Evolutionary conservation across 2,113 vertebrate genomes (phyloP).

Genomic region (Ia io): DNA sequence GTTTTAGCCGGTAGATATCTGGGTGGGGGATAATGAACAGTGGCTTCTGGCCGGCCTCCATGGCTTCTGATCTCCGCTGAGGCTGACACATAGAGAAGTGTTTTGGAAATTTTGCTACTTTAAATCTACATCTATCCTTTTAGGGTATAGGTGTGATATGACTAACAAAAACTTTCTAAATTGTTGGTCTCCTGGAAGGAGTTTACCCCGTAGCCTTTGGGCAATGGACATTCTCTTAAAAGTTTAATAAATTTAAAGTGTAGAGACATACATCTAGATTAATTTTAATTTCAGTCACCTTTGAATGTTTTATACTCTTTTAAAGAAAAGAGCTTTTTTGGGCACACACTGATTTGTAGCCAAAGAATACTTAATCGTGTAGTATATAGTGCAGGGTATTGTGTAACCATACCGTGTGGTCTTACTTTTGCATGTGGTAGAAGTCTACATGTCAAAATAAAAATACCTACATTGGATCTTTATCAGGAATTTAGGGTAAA

Average conservation of each 20-base stretch:
- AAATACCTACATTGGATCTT: background rate
- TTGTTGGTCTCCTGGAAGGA: background rate
- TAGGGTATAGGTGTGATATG: background rate
- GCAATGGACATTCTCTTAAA: background rate
- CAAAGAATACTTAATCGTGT: background rate
- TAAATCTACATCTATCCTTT: background rate
- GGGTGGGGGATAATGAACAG: background rate
- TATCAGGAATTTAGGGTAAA: background rate
- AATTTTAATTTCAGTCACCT: background rate
- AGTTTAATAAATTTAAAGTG: conserved; percentile 24
- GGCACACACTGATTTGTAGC: background rate
- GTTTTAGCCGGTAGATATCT: background rate
- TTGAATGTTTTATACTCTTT: background rate
- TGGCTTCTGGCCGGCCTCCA: background rate
- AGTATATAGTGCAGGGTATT: background rate
- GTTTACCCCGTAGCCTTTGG: background rate
- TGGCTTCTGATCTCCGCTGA: background rate
- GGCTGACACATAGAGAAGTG: background rate
- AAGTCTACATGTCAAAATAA: background rate
- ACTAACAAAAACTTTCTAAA: background rate
- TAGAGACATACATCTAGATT: background rate
- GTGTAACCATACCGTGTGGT: background rate
- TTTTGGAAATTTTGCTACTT: background rate
- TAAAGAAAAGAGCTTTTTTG: background rate
- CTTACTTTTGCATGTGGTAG: background rate